Percentiles rank a stretch among this genome's conserved stretches.
These are phyloP conservation scores for Clanis bilineata DNA, from an alignment of 2,888 invertebrate genomes.

Conservation along the genomic window DNA sequence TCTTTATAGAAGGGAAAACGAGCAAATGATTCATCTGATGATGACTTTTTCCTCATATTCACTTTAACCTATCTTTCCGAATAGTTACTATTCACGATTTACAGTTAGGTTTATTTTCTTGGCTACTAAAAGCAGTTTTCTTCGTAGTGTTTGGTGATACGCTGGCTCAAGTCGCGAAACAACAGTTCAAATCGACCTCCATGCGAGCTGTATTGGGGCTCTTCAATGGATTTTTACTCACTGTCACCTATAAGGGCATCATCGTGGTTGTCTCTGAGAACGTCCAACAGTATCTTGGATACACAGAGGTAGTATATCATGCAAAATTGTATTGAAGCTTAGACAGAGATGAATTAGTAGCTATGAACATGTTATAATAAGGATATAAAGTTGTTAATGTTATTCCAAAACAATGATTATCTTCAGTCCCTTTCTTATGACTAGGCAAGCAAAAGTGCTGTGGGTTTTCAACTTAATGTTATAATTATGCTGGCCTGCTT, in stretches of 20 bases:
- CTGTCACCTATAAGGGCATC: conserved; percentile 89
- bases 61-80: no score
- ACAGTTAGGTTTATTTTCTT: not conserved
- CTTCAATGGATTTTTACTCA: conserved; percentile 90
- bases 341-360: not conserved
- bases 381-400: no score
- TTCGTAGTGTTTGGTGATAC: conserved; percentile 78
- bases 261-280: conserved; percentile 92
- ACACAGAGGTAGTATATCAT: conserved; percentile 85
- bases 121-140: not conserved
- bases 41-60: no score
- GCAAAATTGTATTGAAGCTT: not conserved
- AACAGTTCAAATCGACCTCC: conserved; percentile 62
- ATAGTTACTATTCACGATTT: no score
- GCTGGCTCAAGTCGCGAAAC: conserved; percentile 85
- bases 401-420: no score
- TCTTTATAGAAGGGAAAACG: no score
- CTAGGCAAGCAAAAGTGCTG: no score
- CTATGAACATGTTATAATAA: no score
- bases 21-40: no score
- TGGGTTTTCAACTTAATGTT: no score
- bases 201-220: conserved; percentile 82
- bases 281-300: conserved; percentile 90
- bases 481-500: no score
- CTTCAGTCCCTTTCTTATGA: no score